A percentile compares a stretch with the other conserved stretches of the same genome.
phyloP scores from a whole-genome alignment of 2,797 vertebrate species.

The Heliangelus exortis region DNA sequence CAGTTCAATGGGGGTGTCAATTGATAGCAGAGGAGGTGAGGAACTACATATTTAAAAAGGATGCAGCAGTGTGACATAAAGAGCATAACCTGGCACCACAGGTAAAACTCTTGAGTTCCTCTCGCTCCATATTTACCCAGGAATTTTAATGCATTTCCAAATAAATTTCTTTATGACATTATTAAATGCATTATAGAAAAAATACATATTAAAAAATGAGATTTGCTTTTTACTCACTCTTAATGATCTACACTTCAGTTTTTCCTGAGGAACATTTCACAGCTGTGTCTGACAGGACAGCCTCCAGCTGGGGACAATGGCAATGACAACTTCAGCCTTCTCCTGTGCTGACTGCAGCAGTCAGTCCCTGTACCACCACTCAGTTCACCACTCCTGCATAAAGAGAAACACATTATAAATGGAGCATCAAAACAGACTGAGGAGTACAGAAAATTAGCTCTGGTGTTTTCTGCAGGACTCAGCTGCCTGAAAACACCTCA shows the following conservation, averaged over 20 bases:
- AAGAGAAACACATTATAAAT: neutral
- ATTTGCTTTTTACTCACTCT: neutral
- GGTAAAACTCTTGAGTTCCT: neutral
- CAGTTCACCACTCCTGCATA: neutral
- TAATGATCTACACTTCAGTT: neutral
- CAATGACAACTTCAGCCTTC: neutral
- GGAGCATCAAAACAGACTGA: neutral
- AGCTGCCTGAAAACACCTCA: neutral
- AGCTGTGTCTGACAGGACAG: neutral
- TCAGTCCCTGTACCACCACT: neutral
- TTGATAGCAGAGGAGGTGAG: neutral
- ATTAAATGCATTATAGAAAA: neutral
- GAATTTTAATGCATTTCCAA: neutral
- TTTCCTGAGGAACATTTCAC: constrained; percentile 14
- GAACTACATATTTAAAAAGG: neutral
- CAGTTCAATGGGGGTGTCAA: neutral
- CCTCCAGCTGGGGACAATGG: neutral
- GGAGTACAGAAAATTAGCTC: neutral
- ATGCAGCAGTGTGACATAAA: neutral
- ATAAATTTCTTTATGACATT: neutral
- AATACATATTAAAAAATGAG: neutral
- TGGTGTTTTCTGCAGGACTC: neutral
- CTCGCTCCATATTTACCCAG: neutral
- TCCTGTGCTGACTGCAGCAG: rapidly evolving
- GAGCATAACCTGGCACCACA: neutral